phyloP scores from a whole-genome alignment of 30 jellyfish, hydroid and myxozoan genomes.

The Hydractinia echinata region DNA sequence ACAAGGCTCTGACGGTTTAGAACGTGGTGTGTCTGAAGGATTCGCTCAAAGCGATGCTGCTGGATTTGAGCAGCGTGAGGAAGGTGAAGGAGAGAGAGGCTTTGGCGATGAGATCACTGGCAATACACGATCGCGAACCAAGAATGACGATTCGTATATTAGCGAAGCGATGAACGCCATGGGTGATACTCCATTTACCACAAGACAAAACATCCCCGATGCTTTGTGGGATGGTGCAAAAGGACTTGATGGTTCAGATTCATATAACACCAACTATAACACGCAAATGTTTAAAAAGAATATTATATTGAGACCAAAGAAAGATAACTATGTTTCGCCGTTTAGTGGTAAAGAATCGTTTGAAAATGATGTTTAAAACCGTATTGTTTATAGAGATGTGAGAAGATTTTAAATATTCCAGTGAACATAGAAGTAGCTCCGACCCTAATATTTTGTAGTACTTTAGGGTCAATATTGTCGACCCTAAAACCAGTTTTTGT shows the following conservation, averaged over 20 bases:
- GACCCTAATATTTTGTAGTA: no score
- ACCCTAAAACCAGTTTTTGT: no score
- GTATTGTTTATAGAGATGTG: no score
- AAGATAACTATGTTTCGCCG: conserved; percentile 38
- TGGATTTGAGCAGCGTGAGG: conserved; percentile 5
- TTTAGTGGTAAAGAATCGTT: conserved; percentile 27
- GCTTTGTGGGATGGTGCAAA: conserved; percentile 22
- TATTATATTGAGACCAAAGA: conserved; percentile 34
- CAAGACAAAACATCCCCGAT: conserved; percentile 31
- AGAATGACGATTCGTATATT: conserved; percentile 24
- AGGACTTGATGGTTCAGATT: neutral
- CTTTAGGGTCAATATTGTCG: no score
- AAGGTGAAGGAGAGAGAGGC: conserved; percentile 19
- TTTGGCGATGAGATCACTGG: conserved; percentile 21
- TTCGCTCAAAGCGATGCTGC: neutral
- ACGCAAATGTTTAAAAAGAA: conserved; percentile 42
- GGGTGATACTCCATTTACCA: conserved; percentile 22
- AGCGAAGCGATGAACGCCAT: conserved; percentile 31
- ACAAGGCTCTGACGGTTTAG: neutral
- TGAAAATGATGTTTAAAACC: conserved; percentile 22
- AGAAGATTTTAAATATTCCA: no score
- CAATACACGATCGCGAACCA: conserved; percentile 26
- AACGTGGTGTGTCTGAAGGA: conserved; percentile 17
- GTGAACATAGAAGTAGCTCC: no score
- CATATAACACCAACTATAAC: conserved; percentile 31